Percentiles rank a stretch among this genome's conserved stretches.
phyloP scores from a whole-genome alignment of 2,888 invertebrate species.

The Eupithecia insigniata region DNA sequence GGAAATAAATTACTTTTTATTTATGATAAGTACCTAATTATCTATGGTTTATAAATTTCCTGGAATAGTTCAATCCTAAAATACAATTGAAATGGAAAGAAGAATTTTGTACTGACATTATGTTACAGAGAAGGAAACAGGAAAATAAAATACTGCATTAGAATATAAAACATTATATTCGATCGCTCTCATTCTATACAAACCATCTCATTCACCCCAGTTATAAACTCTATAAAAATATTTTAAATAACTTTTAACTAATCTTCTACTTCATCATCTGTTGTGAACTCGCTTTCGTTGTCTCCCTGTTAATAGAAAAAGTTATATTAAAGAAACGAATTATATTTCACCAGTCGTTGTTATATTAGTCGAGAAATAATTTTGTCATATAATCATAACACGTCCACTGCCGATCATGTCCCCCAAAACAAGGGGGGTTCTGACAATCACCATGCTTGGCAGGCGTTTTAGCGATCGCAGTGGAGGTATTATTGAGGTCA shows the following conservation, averaged over 20 bases:
- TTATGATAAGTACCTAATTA: neutral
- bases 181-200: constrained; percentile 70
- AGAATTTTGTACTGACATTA: neutral
- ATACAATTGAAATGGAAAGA: neutral
- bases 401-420: no score
- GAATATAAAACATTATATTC: constrained; percentile 81
- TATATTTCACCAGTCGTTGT: neutral
- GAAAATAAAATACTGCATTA: constrained; percentile 49
- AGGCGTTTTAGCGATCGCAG: no score
- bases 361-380: no score
- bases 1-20: neutral
- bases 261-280: constrained; percentile 86
- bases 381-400: no score
- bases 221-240: constrained; percentile 83
- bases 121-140: constrained; percentile 8
- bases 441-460: no score
- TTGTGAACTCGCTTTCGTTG: constrained; percentile 87
- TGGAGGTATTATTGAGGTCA: no score
- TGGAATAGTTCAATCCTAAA: neutral
- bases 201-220: constrained; percentile 62
- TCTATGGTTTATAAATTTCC: neutral
- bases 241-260: constrained; percentile 70
- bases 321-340: neutral
- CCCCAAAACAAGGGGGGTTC: no score
- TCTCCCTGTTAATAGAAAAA: constrained; percentile 70